A percentile compares a stretch with the other conserved stretches of the same genome.
Conservation (phyloP, 2,113 vertebrate genomes). For the Hepsetus odoe region DNA sequence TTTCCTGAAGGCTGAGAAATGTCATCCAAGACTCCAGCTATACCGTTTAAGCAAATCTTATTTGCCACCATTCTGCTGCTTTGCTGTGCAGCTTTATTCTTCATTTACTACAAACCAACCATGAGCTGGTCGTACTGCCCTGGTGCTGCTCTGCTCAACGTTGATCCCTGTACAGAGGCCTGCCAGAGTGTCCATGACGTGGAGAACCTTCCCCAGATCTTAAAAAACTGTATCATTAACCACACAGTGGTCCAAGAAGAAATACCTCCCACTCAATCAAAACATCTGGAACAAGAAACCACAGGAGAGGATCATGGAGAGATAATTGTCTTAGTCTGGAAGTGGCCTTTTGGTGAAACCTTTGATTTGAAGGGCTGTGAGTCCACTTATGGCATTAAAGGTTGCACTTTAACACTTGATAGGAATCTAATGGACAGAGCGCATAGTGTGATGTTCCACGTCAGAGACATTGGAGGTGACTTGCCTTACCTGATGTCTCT, state of each 20-base stretch:
- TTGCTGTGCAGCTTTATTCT: neutral
- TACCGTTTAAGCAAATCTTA: neutral
- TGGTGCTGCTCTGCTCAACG: neutral
- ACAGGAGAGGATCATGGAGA: neutral
- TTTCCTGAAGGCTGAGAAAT: neutral
- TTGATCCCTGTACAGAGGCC: neutral
- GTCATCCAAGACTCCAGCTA: neutral
- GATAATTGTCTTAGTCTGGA: constrained; percentile 32
- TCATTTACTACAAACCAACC: neutral
- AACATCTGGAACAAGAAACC: neutral
- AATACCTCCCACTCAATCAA: neutral
- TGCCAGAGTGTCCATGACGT: neutral
- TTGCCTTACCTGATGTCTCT: neutral
- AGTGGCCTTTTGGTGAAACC: neutral
- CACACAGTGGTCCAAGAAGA: neutral
- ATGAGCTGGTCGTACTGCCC: neutral
- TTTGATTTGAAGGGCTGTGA: constrained; percentile 1
- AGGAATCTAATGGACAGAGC: constrained; percentile 2
- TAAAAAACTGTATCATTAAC: too few species aligned
- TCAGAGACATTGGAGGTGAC: constrained; percentile 27
- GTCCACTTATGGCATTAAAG: neutral
- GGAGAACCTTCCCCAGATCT: neutral
- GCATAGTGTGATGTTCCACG: constrained; percentile 23
- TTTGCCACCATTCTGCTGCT: neutral
- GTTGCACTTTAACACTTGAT: constrained; percentile 28